Evolutionary conservation across 2,113 vertebrate species (phyloP), one percentile per base, ranked within the genome.

Genomic region (Ptyas mucosa): DNA sequence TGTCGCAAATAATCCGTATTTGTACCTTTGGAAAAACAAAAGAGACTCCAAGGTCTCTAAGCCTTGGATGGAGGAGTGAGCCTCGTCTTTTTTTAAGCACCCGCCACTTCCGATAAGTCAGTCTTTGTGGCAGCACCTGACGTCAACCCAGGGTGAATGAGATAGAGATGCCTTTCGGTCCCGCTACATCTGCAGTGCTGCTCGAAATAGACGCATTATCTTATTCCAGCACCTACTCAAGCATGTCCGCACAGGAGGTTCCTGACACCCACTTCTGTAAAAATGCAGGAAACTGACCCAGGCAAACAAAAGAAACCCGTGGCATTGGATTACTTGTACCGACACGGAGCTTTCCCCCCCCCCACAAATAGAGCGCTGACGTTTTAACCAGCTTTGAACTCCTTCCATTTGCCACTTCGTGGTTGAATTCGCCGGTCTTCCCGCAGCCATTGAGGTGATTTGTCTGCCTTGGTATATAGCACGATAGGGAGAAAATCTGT

Each of bases 91-190:
- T 57, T 87, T 39, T 49, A 0, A 57, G 91, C 43, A 64, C 81
- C 93, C 94, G 95, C 95, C 94, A 0, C 57, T 90, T 64, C 0
- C 0, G 81, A 96, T 95, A 64, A 96, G 0, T 93, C 91, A 6
- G 34, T 46, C 64, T 34, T 81, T 0, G 0, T 43, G 91, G 94
- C 95, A 93, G 92, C 92, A 94, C 94, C 43, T 92, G 91, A 91
- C 24, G 85, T 94, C 51, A 92, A 87, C 96, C 11, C 3, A 5
- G 86, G 96, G 94, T 69, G 95, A 97, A 61, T 0, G 0, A 18
- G 2, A 57, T 7, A 57, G 55, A 57, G 94, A 1, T 95, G 95
- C 96, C 95, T 96, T 96, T 93, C 92, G 93, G 90, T 0, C 1
- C 1, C 90, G 93, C 93, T 9, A 61, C 54, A 89, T 87, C 95